phyloP scores from a whole-genome alignment of 2,888 invertebrate species.

The Eucriotettix oculatus region DNA sequence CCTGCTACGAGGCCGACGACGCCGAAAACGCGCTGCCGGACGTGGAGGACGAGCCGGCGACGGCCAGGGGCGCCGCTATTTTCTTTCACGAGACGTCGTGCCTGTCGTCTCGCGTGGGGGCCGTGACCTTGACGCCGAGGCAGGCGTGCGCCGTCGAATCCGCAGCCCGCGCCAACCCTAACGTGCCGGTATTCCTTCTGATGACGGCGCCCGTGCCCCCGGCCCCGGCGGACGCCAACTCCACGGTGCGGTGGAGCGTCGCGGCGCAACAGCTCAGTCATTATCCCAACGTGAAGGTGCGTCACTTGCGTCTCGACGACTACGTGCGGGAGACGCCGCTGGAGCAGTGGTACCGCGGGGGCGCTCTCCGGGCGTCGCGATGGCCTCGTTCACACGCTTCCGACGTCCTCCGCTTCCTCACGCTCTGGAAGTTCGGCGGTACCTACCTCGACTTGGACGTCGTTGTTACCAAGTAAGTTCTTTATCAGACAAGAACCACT shows the following conservation, averaged over 20 bases:
- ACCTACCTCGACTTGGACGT: slow-evolving; percentile 62
- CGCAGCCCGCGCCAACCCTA: slow-evolving; percentile 42
- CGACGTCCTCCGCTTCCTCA: slow-evolving; percentile 45
- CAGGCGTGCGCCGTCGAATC: slow-evolving; percentile 55
- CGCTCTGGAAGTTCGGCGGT: slow-evolving; percentile 60
- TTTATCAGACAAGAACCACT: neutral
- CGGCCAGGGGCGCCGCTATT: slow-evolving; percentile 17
- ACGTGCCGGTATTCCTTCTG: slow-evolving; percentile 35
- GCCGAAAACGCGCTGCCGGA: neutral
- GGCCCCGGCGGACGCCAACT: slow-evolving; percentile 21
- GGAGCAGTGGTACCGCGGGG: slow-evolving; percentile 32
- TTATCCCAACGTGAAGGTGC: slow-evolving; percentile 20
- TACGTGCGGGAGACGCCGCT: slow-evolving; percentile 32
- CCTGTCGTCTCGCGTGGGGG: slow-evolving; percentile 21
- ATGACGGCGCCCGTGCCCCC: slow-evolving; percentile 29
- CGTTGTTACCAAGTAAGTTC: slow-evolving; percentile 34
- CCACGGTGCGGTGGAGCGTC: slow-evolving; percentile 10
- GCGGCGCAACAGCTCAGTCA: slow-evolving; percentile 21
- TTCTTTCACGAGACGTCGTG: slow-evolving; percentile 55
- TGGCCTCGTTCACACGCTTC: slow-evolving; percentile 45
- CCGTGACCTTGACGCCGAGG: slow-evolving; percentile 30
- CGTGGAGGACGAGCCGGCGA: neutral
- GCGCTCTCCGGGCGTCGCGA: slow-evolving; percentile 30
- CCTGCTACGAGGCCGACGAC: slow-evolving; percentile 5
- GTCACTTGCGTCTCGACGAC: slow-evolving; percentile 7